Evolutionary conservation across 92 coral and sea anemone species (phyloP).

Genomic region (Bergia puertoricense): DNA sequence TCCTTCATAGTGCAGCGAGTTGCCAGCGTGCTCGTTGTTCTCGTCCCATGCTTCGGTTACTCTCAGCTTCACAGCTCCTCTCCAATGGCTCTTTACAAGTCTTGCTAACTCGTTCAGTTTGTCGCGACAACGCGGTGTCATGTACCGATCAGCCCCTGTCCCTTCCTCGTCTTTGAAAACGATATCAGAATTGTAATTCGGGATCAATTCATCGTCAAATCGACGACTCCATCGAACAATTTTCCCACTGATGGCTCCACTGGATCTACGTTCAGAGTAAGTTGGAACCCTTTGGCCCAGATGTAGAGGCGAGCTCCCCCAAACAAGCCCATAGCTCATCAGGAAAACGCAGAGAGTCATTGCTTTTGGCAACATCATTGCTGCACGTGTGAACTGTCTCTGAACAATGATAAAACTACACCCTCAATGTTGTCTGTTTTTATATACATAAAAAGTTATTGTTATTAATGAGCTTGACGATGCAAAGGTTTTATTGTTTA

Average conservation of each 20-base stretch:
- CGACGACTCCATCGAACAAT: constrained; percentile 70
- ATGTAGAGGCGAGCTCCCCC: background rate
- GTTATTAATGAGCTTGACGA: no score
- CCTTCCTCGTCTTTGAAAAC: constrained; percentile 82
- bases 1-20: constrained; percentile 92
- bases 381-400: background rate
- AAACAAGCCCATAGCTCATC: background rate
- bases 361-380: constrained; percentile 8
- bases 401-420: background rate
- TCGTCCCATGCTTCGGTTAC: constrained; percentile 97
- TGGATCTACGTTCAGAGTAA: constrained; percentile 14
- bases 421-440: no score
- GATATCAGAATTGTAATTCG: constrained; percentile 70
- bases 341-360: background rate
- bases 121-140: constrained; percentile 82
- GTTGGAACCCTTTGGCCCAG: background rate
- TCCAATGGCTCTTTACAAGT: constrained; percentile 76
- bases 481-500: no score
- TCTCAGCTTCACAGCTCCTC: constrained; percentile 66
- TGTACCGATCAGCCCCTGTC: constrained; percentile 76
- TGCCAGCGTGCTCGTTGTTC: constrained; percentile 47
- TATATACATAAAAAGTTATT: no score
- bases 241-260: background rate
- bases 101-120: constrained; percentile 68
- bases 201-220: constrained; percentile 54